Percentiles rank a stretch among this genome's conserved stretches.
Evolutionary conservation across 2,888 invertebrate species (phyloP).

Genomic region (Sepiola atlantica): DNA sequence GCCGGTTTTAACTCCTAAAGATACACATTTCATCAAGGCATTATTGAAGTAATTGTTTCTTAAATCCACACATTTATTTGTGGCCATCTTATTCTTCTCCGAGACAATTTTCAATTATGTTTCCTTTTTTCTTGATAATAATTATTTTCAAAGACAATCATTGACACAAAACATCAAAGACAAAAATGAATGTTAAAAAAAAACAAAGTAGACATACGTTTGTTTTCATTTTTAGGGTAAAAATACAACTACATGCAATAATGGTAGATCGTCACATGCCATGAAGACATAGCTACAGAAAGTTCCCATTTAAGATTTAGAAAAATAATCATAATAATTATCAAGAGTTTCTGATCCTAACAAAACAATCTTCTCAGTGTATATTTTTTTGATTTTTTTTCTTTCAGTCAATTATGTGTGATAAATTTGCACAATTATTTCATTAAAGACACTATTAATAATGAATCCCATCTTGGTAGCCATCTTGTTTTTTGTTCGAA

Average conservation of each 20-base stretch:
- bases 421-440: background rate
- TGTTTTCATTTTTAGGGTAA: background rate
- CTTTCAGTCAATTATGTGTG: background rate
- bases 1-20: no score
- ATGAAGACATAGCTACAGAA: conserved; percentile 32
- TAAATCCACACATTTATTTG: no score
- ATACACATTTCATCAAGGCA: background rate
- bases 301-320: background rate
- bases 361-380: background rate
- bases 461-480: background rate
- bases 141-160: background rate
- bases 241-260: conserved; percentile 32
- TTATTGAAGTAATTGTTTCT: background rate
- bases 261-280: background rate
- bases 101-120: background rate
- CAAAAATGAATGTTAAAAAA: background rate
- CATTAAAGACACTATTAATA: conserved; percentile 32
- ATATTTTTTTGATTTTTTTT: background rate
- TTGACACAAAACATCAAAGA: background rate
- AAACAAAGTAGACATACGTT: conserved; percentile 1
- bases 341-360: conserved; percentile 11
- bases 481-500: background rate
- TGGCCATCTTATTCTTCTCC: background rate
- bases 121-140: background rate
- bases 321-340: conserved; percentile 24